These are phyloP conservation scores for Masticophis lateralis DNA, from an alignment of 2,797 vertebrate genomes.

Conservation along the genomic window DNA sequence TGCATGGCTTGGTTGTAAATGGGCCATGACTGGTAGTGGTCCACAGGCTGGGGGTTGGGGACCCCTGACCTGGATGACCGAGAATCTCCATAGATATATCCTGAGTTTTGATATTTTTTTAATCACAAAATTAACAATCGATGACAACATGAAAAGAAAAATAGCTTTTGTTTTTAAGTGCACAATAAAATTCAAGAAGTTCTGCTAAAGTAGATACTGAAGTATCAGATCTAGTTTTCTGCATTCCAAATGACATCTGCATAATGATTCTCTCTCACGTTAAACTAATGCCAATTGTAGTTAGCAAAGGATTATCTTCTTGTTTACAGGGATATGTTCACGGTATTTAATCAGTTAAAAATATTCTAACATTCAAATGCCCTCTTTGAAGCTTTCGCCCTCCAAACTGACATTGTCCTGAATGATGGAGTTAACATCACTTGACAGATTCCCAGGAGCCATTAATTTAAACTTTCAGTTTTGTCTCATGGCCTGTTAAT, in stretches of 20 bases:
- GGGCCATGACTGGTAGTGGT: background rate
- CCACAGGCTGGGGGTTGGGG: background rate
- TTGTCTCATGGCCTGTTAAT: constrained; percentile 66
- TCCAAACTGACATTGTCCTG: constrained; percentile 61
- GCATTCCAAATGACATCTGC: constrained; percentile 38
- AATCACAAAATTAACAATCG: background rate
- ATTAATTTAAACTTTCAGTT: constrained; percentile 64
- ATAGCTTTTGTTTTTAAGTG: background rate
- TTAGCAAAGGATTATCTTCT: constrained; percentile 53
- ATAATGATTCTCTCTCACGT: constrained; percentile 17
- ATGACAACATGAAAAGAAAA: background rate
- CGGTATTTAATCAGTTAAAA: constrained; percentile 62
- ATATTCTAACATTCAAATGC: constrained; percentile 65
- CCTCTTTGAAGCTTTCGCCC: constrained; percentile 54
- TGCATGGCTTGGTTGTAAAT: background rate
- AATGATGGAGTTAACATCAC: constrained; percentile 68
- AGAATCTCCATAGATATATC: background rate
- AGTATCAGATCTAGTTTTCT: constrained; percentile 53
- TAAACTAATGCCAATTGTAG: constrained; percentile 50
- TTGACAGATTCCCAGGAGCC: constrained; percentile 71
- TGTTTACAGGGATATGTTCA: constrained; percentile 30
- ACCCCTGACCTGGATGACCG: background rate
- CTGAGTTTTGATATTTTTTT: constrained; percentile 13
- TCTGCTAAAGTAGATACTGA: constrained; percentile 40
- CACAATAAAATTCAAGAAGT: background rate